A percentile compares a stretch with the other conserved stretches of the same genome.
These are phyloP conservation scores for Clamator glandarius DNA, from an alignment of 2,797 vertebrate species.

Conservation along the genomic window DNA sequence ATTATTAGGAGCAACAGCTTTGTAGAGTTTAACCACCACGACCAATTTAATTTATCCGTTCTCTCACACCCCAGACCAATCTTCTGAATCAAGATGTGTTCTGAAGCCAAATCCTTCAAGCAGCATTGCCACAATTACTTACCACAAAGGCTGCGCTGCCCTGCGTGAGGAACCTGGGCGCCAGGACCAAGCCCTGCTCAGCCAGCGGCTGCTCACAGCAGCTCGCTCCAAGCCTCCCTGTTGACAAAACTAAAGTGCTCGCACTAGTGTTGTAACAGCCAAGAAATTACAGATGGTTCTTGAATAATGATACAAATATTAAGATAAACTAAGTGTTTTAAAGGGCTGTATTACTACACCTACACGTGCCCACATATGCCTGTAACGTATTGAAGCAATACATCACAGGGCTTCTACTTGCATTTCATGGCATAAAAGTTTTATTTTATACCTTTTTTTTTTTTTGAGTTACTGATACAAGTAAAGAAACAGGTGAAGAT, in stretches of 20 bases:
- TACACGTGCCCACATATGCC: not conserved
- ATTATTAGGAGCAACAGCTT: not conserved
- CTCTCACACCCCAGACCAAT: no score
- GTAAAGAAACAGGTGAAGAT: not conserved
- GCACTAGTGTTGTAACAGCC: not conserved
- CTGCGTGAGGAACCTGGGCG: rapidly evolving
- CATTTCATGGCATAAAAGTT: not conserved
- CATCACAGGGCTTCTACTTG: not conserved
- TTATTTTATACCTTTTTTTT: no score
- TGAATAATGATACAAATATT: not conserved
- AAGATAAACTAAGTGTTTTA: not conserved
- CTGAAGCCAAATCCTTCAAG: not conserved
- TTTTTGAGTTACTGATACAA: not conserved
- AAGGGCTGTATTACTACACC: not conserved
- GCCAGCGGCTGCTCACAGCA: not conserved
- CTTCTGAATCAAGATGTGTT: not conserved
- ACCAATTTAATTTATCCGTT: not conserved
- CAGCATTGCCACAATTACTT: rapidly evolving
- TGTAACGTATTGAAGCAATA: not conserved
- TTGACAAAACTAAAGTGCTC: not conserved
- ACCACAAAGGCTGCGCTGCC: not conserved
- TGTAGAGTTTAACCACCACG: not conserved
- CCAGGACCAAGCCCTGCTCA: not conserved
- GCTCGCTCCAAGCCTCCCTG: not conserved
- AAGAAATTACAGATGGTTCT: not conserved